phyloP scores from a whole-genome alignment of 2,113 vertebrate species.

The Nothobranchius kuhntae region DNA sequence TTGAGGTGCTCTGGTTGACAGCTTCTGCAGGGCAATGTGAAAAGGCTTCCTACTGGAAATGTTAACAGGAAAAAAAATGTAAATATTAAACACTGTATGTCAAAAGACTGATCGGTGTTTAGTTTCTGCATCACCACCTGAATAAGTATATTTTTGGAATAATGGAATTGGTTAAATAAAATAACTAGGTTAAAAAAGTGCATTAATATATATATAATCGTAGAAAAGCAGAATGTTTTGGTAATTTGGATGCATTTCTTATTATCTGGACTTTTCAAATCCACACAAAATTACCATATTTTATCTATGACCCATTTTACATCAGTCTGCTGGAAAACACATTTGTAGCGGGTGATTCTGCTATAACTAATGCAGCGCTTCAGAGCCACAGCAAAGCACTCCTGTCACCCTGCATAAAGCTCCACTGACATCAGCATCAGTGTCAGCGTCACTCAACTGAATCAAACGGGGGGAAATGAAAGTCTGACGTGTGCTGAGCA shows the following conservation, averaged over 20 bases:
- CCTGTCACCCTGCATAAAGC: not conserved
- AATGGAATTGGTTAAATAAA: not conserved
- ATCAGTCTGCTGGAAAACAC: not conserved
- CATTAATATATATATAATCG: not conserved
- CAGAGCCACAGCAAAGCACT: not conserved
- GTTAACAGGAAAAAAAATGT: not conserved
- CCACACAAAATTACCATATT: not conserved
- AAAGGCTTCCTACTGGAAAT: not conserved
- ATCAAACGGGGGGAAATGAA: not conserved
- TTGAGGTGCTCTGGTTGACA: not conserved
- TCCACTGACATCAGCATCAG: slow-evolving; percentile 12
- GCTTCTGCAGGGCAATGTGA: not conserved
- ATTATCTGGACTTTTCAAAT: not conserved
- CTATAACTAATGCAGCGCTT: slow-evolving; percentile 1
- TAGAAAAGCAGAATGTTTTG: too few relatives aligned
- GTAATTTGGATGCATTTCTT: not conserved
- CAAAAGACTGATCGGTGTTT: not conserved
- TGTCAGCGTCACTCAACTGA: not conserved
- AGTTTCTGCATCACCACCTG: not conserved
- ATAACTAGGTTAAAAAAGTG: not conserved
- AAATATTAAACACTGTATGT: not conserved
- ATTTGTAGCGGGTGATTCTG: slow-evolving; percentile 12
- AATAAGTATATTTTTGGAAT: not conserved
- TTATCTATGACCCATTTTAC: slow-evolving; percentile 1
- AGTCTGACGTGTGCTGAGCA: not conserved